Percentiles rank a stretch among this genome's conserved stretches.
Conservation (phyloP, 2,113 vertebrate genomes). For the Indicator maculatus region DNA sequence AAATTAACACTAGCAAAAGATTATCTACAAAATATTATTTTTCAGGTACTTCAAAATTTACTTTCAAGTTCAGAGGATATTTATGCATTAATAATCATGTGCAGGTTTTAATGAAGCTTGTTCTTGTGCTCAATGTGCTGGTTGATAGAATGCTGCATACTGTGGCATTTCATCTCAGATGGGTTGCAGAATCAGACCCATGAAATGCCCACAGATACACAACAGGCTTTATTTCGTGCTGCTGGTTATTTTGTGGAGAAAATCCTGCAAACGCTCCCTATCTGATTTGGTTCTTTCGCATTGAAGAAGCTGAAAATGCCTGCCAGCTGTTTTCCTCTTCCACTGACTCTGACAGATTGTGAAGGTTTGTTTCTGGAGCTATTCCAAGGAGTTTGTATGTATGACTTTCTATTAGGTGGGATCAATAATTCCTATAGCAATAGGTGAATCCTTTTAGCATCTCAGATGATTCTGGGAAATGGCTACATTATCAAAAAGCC, state of each 20-base stretch:
- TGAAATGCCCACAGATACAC: not conserved
- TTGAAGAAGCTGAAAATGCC: not conserved
- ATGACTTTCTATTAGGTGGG: not conserved
- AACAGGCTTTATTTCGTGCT: not conserved
- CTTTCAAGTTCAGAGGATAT: not conserved
- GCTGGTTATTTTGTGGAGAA: not conserved
- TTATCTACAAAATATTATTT: not conserved
- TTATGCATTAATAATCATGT: not conserved
- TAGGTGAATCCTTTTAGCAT: not conserved
- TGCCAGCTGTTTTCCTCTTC: not conserved
- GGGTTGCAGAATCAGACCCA: not conserved
- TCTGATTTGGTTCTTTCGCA: not conserved
- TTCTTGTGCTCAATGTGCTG: not conserved
- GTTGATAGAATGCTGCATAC: not conserved
- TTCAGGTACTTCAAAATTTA: not conserved
- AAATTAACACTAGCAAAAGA: not conserved
- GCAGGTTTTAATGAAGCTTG: not conserved
- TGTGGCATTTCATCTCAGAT: not conserved
- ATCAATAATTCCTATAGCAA: not conserved
- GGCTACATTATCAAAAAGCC: not conserved
- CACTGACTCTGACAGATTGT: not conserved
- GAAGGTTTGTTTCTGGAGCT: conserved; percentile 6
- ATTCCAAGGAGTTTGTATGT: not conserved
- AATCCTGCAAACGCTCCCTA: not conserved
- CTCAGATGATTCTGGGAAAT: not conserved